Conservation (phyloP, 2,888 invertebrate genomes). For the Epinotia brunnichana region DNA sequence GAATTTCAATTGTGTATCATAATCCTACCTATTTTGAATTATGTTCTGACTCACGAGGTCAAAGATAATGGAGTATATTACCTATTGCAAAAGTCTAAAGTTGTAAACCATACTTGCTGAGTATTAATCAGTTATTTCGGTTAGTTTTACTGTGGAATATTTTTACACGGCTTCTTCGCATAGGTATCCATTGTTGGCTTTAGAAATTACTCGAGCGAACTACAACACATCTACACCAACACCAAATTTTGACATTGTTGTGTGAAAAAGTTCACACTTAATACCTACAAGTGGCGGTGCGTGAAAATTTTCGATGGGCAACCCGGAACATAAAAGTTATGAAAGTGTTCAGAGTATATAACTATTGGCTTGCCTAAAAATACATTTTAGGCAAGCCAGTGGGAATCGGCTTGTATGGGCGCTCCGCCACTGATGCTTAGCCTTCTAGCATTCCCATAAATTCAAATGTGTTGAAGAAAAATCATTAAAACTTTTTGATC, state of each 20-base stretch:
- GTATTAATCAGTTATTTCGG: not conserved
- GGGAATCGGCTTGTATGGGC: no score
- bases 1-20: conserved; percentile 29
- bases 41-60: not conserved
- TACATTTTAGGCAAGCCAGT: no score
- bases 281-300: no score
- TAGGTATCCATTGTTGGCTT: not conserved
- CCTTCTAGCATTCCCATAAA: not conserved
- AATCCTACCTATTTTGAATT: conserved; percentile 16
- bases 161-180: not conserved
- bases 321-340: no score
- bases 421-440: no score
- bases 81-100: conserved; percentile 6
- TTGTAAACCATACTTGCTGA: not conserved
- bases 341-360: no score
- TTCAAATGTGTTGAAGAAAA: not conserved
- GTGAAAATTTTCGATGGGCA: no score
- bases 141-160: not conserved
- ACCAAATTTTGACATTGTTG: not conserved
- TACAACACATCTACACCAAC: no score
- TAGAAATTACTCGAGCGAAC: not conserved
- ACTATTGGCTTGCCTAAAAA: no score
- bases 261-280: not conserved
- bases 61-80: not conserved
- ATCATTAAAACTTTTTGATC: not conserved